Percentiles rank a stretch among this genome's conserved stretches.
phyloP scores from a whole-genome alignment of 1,140 invertebrate genomes.

The Agraylea sexmaculata region DNA sequence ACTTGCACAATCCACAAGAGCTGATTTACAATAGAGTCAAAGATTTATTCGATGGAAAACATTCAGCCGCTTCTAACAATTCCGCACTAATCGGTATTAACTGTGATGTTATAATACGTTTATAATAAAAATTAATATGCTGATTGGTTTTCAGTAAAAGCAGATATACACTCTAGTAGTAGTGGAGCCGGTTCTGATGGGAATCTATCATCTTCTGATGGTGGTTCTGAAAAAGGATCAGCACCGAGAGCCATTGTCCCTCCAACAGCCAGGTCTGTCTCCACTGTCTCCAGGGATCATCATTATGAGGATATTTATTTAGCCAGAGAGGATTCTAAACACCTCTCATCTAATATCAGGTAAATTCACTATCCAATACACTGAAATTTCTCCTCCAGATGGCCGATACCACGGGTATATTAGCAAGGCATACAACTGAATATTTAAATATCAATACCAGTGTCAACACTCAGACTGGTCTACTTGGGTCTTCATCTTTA shows the following conservation, averaged over 20 bases:
- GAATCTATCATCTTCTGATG: conserved; percentile 42
- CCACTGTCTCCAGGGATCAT: conserved; percentile 39
- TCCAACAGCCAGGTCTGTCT: conserved; percentile 35
- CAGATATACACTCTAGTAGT: conserved; percentile 51
- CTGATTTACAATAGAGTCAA: conserved; percentile 64
- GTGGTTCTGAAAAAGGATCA: conserved; percentile 9
- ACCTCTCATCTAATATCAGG: no score
- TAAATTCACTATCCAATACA: no score
- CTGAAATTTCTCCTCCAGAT: no score
- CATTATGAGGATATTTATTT: conserved; percentile 66
- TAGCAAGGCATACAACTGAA: no score
- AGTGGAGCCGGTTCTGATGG: conserved; percentile 48
- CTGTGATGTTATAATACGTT: not conserved
- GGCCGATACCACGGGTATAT: no score
- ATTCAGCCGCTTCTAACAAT: conserved; percentile 9
- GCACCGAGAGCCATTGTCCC: conserved; percentile 23
- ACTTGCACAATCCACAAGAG: conserved; percentile 67
- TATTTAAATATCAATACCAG: no score
- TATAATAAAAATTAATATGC: not conserved
- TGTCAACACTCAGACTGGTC: no score
- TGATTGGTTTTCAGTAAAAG: conserved; percentile 42
- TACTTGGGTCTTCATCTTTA: no score
- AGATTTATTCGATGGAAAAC: conserved; percentile 54
- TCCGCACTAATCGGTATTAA: no score
- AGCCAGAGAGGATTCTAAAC: conserved; percentile 46